phyloP scores from a whole-genome alignment of 2,888 invertebrate genomes.

The Leptinotarsa tumamoca region DNA sequence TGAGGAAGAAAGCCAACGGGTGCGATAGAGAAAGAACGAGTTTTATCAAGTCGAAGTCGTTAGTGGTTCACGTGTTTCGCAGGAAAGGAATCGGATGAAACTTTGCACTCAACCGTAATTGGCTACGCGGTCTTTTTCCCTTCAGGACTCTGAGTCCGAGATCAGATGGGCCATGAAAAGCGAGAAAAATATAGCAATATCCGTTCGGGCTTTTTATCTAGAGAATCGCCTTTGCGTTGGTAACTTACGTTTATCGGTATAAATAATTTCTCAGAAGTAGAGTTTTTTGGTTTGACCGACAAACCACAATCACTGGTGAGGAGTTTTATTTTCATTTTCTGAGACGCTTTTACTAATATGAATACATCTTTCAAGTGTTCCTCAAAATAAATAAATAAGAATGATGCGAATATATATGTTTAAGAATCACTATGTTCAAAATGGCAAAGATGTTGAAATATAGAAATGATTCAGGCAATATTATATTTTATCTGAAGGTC shows the following conservation, averaged over 20 bases:
- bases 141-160: conserved; percentile 41
- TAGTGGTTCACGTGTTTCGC: conserved; percentile 48
- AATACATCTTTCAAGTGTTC: too few relatives aligned
- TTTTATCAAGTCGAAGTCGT: conserved; percentile 44
- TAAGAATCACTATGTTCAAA: too few relatives aligned
- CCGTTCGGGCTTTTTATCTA: conserved; percentile 48
- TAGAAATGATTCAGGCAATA: too few relatives aligned
- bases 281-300: conserved; percentile 15
- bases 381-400: too few relatives aligned
- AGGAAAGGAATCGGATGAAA: conserved; percentile 49
- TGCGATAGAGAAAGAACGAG: conserved; percentile 20
- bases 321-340: too few relatives aligned
- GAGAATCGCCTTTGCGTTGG: conserved; percentile 43
- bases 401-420: too few relatives aligned
- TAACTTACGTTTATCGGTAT: conserved; percentile 42
- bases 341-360: too few relatives aligned
- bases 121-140: conserved; percentile 43
- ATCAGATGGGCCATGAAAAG: conserved; percentile 53
- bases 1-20: background rate
- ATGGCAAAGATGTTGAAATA: too few relatives aligned
- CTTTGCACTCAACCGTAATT: conserved; percentile 53
- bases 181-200: conserved; percentile 57
- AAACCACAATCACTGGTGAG: background rate
- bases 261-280: conserved; percentile 39
- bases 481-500: too few relatives aligned